Conservation (phyloP, 1,140 invertebrate genomes). For the Thaumatotibia leucotreta region DNA sequence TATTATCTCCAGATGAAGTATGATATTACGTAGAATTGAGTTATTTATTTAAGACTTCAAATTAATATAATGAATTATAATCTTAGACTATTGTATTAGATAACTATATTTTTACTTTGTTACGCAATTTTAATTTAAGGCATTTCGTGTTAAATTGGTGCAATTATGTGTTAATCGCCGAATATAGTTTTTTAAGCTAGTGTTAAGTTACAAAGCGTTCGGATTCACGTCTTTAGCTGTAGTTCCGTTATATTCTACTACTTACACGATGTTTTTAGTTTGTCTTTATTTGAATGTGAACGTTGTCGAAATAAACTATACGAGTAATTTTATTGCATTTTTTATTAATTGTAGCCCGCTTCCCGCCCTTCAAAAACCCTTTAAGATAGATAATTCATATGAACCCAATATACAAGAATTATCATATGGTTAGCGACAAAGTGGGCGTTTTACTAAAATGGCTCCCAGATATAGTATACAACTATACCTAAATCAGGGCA, state of each 20-base stretch:
- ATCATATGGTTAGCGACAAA: too few species aligned
- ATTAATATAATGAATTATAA: constrained; percentile 55
- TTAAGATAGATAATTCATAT: too few species aligned
- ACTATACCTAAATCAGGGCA: too few species aligned
- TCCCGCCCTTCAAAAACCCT: too few species aligned
- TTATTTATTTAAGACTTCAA: constrained; percentile 54
- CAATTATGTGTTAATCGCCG: constrained; percentile 51
- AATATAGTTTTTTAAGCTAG: constrained; percentile 36
- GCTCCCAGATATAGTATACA: too few species aligned
- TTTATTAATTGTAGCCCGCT: neutral
- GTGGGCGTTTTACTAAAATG: too few species aligned
- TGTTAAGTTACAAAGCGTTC: constrained; percentile 24
- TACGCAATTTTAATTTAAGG: constrained; percentile 38
- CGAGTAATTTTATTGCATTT: constrained; percentile 35
- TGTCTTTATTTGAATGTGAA: constrained; percentile 43
- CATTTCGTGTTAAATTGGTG: constrained; percentile 61
- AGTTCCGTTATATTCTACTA: constrained; percentile 29
- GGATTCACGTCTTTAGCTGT: constrained; percentile 29
- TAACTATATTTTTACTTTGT: constrained; percentile 31
- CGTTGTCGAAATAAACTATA: constrained; percentile 60
- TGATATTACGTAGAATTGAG: constrained; percentile 32
- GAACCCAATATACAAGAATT: too few species aligned
- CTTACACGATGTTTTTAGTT: constrained; percentile 27
- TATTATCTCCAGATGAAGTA: constrained; percentile 24
- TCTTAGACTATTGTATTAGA: constrained; percentile 34